phyloP scores from a whole-genome alignment of 2,113 vertebrate genomes.

The Lepus europaeus region DNA sequence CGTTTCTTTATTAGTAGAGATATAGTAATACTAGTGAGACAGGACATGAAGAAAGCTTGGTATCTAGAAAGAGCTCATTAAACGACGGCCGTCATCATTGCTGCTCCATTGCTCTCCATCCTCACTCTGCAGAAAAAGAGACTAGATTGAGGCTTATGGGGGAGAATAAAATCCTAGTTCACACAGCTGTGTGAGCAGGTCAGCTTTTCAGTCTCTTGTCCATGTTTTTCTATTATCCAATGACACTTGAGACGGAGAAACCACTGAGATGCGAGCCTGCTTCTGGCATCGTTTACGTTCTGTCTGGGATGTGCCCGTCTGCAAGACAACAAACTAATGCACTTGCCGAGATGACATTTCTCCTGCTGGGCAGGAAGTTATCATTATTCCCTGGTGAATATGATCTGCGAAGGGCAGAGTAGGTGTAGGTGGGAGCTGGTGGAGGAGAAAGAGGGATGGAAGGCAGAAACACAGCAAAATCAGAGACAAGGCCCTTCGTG shows the following conservation, averaged over 20 bases:
- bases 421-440: conserved; percentile 75
- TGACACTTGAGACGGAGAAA: not conserved
- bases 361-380: not conserved
- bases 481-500: conserved; percentile 85
- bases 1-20: not conserved
- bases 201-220: not conserved
- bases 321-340: not conserved
- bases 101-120: not conserved
- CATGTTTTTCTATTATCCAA: not conserved
- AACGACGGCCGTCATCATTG: no score
- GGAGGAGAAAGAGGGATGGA: conserved; percentile 83
- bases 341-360: conserved; percentile 1
- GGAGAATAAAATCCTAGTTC: not conserved
- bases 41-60: not conserved
- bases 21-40: not conserved
- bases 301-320: not conserved
- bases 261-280: not conserved
- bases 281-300: not conserved
- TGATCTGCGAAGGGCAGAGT: conserved; percentile 2
- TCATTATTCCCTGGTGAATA: not conserved
- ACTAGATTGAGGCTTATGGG: not conserved
- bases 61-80: not conserved
- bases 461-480: conserved; percentile 63
- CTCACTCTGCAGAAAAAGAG: not conserved
- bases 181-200: not conserved